Conservation (phyloP, 2,113 vertebrate species). For the Cardinalis cardinalis region DNA sequence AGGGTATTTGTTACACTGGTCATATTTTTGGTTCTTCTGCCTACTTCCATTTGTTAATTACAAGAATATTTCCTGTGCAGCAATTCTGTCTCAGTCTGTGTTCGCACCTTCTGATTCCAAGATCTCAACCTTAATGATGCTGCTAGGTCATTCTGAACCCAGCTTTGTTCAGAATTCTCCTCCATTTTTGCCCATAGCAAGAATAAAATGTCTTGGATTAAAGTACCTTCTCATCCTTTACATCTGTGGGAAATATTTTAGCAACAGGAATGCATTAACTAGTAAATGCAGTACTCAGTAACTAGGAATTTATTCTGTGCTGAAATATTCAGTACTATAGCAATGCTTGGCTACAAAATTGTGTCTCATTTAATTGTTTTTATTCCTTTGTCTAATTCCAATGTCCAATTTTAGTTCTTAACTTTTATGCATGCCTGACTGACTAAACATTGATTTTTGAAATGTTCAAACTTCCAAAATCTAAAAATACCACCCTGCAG, state of each 20-base stretch:
- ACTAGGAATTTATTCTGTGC: not conserved
- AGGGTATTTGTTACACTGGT: not conserved
- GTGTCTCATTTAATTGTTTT: not conserved
- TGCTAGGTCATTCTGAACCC: not conserved
- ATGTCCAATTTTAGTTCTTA: not conserved
- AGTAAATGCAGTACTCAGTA: not conserved
- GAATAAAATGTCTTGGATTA: not conserved
- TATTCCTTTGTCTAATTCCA: not conserved
- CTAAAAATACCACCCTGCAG: not conserved
- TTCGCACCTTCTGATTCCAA: not conserved
- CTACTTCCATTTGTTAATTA: not conserved
- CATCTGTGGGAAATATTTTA: not conserved
- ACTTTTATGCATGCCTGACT: not conserved
- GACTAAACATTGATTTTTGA: not conserved
- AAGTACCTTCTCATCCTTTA: not conserved
- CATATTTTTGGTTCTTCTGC: not conserved
- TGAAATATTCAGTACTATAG: not conserved
- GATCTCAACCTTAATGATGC: not conserved
- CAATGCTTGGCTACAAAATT: not conserved
- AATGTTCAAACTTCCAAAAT: not conserved
- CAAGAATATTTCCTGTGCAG: not conserved
- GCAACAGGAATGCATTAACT: not conserved
- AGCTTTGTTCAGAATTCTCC: not conserved
- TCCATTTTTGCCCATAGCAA: not conserved
- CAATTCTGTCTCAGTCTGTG: not conserved